A percentile compares a stretch with the other conserved stretches of the same genome.
Evolutionary conservation across 2,797 vertebrate species (phyloP).

Genomic region (Bradypodion pumilum): DNA sequence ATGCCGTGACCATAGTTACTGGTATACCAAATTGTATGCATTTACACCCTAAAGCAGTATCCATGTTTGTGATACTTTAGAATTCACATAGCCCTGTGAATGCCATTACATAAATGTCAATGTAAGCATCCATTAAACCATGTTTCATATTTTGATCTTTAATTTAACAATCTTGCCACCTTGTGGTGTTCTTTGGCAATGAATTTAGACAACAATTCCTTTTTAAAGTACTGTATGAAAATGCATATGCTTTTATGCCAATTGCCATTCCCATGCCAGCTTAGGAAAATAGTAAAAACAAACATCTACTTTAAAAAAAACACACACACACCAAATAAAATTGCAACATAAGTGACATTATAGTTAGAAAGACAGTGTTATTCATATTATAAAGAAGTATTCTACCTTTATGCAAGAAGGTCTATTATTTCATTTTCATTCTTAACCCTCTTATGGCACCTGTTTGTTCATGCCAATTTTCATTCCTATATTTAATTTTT

Average conservation of each 20-base stretch:
- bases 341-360: not conserved
- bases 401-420: not conserved
- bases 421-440: not conserved
- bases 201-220: constrained; percentile 17
- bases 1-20: no score
- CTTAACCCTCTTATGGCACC: not conserved
- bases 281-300: not conserved
- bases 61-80: not conserved
- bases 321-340: no score
- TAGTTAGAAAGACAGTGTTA: not conserved
- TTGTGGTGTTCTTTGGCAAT: constrained; percentile 60
- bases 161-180: constrained; percentile 66
- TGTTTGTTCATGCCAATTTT: not conserved
- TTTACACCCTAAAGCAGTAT: no score
- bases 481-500: not conserved
- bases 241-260: not conserved
- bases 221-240: not conserved
- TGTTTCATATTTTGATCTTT: constrained; percentile 10
- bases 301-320: not conserved
- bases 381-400: not conserved
- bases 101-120: rapidly evolving
- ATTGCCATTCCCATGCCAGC: not conserved
- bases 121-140: no score
- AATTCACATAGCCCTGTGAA: not conserved
- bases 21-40: no score